A percentile compares a stretch with the other conserved stretches of the same genome.
Evolutionary conservation across 2,797 vertebrate species (phyloP).

Genomic region (Pelobates cultripes): DNA sequence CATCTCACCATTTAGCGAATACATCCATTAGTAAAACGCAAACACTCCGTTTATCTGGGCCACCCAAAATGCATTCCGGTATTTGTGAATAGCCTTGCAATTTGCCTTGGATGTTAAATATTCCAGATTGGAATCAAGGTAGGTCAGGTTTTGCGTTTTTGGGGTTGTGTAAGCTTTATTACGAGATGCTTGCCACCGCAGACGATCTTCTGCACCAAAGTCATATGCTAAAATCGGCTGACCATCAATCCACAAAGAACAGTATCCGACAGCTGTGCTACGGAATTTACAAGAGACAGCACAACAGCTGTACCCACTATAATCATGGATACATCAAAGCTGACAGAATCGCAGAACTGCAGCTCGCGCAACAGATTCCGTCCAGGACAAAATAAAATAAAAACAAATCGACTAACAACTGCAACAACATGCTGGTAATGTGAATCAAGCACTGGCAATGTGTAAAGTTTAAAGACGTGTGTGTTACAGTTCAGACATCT

Average conservation of each 20-base stretch:
- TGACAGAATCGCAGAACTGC: conserved; percentile 57
- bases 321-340: conserved; percentile 58
- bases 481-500: not conserved
- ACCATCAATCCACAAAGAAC: conserved; percentile 58
- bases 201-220: conserved; percentile 57
- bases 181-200: conserved; percentile 28
- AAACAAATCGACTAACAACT: conserved; percentile 82
- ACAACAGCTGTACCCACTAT: conserved; percentile 80
- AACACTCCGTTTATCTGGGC: too few species aligned
- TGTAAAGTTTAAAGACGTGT: not conserved
- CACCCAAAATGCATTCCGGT: too few species aligned
- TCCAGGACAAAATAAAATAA: conserved; percentile 65
- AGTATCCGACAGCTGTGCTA: conserved; percentile 65
- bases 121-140: not conserved
- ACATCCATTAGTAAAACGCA: too few species aligned
- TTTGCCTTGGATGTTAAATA: too few species aligned
- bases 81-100: too few species aligned
- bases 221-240: conserved; percentile 60
- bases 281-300: conserved; percentile 64
- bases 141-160: not conserved
- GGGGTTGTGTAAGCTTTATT: conserved; percentile 16
- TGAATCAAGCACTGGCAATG: not conserved
- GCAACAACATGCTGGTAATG: conserved; percentile 73
- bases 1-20: too few species aligned
- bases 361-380: conserved; percentile 76